Conservation (phyloP, 2,797 vertebrate species). For the Propithecus deckenii region DNA sequence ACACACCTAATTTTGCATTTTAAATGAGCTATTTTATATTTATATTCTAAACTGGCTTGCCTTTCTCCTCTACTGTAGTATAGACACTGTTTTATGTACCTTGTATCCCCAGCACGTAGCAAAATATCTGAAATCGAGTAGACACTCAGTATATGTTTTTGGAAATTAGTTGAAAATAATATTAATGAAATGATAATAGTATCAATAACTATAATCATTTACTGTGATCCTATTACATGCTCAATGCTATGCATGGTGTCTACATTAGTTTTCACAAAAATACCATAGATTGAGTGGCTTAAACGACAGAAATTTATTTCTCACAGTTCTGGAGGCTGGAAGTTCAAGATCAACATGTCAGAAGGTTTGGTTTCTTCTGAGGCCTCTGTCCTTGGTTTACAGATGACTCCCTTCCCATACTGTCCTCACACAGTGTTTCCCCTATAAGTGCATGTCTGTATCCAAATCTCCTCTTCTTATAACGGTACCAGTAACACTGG, state of each 20-base stretch:
- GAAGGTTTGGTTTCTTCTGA: not conserved
- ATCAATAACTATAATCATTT: not conserved
- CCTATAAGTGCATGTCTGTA: not conserved
- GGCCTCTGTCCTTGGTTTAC: not conserved
- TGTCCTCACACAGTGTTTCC: not conserved
- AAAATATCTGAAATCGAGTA: not conserved
- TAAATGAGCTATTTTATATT: not conserved
- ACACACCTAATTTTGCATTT: not conserved
- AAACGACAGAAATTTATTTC: not conserved
- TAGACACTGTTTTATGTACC: not conserved
- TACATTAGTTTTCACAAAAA: not conserved
- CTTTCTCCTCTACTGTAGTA: not conserved
- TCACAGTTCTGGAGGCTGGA: not conserved
- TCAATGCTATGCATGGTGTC: not conserved
- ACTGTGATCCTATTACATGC: not conserved
- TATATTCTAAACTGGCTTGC: not conserved
- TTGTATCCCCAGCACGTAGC: not conserved
- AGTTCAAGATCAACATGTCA: not conserved
- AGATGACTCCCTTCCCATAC: not conserved
- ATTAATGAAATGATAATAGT: not conserved
- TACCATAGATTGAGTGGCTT: not conserved
- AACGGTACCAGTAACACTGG: not conserved
- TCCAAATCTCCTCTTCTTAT: not conserved
- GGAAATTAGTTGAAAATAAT: not conserved
- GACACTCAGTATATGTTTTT: not conserved